Evolutionary conservation across 2,113 vertebrate species (phyloP), one percentile per base, ranked within the genome.

Genomic region (Gnathonemus longibarbis): DNA sequence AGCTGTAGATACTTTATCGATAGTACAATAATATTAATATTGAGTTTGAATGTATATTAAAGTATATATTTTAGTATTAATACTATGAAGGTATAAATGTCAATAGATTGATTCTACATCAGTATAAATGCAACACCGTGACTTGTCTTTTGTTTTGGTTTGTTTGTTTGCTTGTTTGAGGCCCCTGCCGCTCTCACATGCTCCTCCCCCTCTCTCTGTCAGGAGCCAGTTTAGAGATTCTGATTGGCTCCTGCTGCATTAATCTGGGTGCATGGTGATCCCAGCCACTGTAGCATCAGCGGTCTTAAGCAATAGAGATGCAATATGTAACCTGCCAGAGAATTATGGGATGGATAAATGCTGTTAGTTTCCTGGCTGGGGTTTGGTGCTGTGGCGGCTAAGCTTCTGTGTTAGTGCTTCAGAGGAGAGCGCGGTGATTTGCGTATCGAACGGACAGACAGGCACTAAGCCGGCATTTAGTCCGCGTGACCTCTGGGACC

Each of bases 381-480:
- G 17, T 84, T n/a, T 84, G 39, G 45, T 1, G 5, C 11, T 27
- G n/a, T 11, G 84, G 83, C 10, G 2, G 48, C 8, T 49, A 85
- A 50, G 84, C 24, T 27, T 1, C 84, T 2, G 24, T 13, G 45
- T 48, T 27, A 49, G 84, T 11, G 27, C 49, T 50, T 3, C 15
- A 46, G 48, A 74, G 11, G 52, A 88, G 89, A 83, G 87, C 50
- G 50, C 13, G 50, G 39, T 80, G 21, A 52, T 31, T 83, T 70
- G 90, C 88, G 92, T 92, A 94, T 94, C 93, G 94, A 93, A 93
- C 91, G 56, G 90, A 90, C 92, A 93, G 93, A 94, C 92, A 90
- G 53, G 89, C 90, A 88, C 89, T 94, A 93, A 94, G 94, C 93
- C 90, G 90, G 88, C 91, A 89, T 92, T 94, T 93, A 93, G 90